Base-by-base conservation (phyloP, 2,888 invertebrate genomes). In the Caenorhabditis auriculariae region DNA sequence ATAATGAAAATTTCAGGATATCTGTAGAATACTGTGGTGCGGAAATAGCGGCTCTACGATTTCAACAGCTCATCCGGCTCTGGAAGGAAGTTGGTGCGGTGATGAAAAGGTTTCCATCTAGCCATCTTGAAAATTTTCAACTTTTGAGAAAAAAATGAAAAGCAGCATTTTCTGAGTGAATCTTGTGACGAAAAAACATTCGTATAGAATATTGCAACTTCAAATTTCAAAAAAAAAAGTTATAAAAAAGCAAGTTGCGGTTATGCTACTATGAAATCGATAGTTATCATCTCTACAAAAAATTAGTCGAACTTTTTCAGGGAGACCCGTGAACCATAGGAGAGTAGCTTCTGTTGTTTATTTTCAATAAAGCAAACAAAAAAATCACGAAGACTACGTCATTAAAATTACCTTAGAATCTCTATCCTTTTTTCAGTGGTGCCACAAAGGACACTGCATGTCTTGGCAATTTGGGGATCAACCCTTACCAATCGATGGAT, bases 81-180 rank as follows among this genome's bases (percentile, higher is more conserved):
- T 80, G 6, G 81, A 81, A 62, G 81, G 81, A 19, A 78, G 77
- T 54, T 81, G 79, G 77, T 81, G 81, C 51, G 81, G 81, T 24
- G 66, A 60, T 17, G 56, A 73, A 32, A 74, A 73, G 56, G 77
- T 74, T 28, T n/a, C n/a, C n/a, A n/a, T n/a, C n/a, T n/a, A 12
- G n/a, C 35, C 9, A 4, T 41, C 42, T 45, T 21, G 12, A 4
- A 26, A 2, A 28, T 15, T 24, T 23, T 2, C 6, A 26, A 50
- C 7, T 19, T 12, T 48, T 26, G 23, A 38, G 5, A 43, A 23
- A 7, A 29, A n/a, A n/a, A n/a, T n/a, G n/a, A n/a, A n/a, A n/a
- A n/a, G n/a, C n/a, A n/a, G n/a, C n/a, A n/a, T n/a, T n/a, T n/a
- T n/a, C n/a, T n/a, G n/a, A n/a, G n/a, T n/a, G n/a, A n/a, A n/a